A percentile compares a stretch with the other conserved stretches of the same genome.
phyloP scores from a whole-genome alignment of 2,888 invertebrate genomes.

The Rhimphoctona megacephalus region DNA sequence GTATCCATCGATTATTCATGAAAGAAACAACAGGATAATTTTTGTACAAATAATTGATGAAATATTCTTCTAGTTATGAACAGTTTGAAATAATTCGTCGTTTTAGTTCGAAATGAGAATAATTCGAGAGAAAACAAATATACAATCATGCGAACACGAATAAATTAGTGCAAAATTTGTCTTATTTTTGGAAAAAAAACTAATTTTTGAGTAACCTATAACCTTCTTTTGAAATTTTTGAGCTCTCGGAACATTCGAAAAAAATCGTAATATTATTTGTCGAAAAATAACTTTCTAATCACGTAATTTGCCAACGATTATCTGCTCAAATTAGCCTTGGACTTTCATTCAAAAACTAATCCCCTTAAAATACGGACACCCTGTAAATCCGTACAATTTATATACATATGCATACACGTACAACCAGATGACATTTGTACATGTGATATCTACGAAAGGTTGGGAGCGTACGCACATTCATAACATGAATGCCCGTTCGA shows the following conservation, averaged over 20 bases:
- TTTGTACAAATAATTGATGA: not conserved
- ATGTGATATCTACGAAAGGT: constrained; percentile 16
- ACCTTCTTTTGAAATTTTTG: no score
- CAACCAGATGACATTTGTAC: constrained; percentile 2
- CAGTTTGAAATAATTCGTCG: not conserved
- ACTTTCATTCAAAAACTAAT: not conserved
- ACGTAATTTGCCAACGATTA: no score
- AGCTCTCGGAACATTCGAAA: no score
- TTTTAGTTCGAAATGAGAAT: not conserved
- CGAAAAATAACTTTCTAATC: no score
- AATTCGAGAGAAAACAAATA: not conserved
- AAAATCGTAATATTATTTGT: no score
- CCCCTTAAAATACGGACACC: constrained; percentile 6
- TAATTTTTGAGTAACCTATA: no score
- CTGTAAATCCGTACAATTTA: not conserved
- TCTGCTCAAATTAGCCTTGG: no score
- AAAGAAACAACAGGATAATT: not conserved
- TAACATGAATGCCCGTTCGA: constrained; percentile 58
- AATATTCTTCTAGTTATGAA: not conserved
- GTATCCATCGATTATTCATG: not conserved
- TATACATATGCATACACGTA: not conserved
- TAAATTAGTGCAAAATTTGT: no score
- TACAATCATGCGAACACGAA: no score
- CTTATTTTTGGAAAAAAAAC: no score
- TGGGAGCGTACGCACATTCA: constrained; percentile 51